These are phyloP conservation scores for Stenichneumon culpator DNA, from an alignment of 2,888 invertebrate genomes.

Conservation along the genomic window DNA sequence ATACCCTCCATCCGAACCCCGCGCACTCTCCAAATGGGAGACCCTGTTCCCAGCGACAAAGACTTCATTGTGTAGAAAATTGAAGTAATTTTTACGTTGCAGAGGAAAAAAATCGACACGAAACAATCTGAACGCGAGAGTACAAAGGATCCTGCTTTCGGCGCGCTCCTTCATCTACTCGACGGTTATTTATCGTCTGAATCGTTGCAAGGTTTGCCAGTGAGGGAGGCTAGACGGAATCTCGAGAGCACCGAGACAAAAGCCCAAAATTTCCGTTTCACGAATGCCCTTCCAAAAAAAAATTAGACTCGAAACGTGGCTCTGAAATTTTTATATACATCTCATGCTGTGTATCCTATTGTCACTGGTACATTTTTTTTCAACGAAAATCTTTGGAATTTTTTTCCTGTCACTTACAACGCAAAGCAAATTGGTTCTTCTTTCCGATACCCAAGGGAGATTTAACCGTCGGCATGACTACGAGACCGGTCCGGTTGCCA, in stretches of 20 bases:
- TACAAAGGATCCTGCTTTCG: background rate
- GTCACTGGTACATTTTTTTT: too few relatives aligned
- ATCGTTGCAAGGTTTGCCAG: background rate
- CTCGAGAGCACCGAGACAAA: background rate
- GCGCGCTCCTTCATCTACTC: constrained; percentile 28
- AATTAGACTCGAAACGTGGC: background rate
- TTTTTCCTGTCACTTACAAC: too few relatives aligned
- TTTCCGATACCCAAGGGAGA: too few relatives aligned
- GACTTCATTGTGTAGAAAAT: constrained; percentile 73
- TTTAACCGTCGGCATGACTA: too few relatives aligned
- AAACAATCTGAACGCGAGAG: constrained; percentile 55
- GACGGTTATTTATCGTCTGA: constrained; percentile 50
- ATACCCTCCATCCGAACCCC: constrained; percentile 23
- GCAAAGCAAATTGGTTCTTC: too few relatives aligned
- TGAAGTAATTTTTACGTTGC: constrained; percentile 72
- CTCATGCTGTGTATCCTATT: too few relatives aligned
- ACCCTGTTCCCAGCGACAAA: constrained; percentile 64
- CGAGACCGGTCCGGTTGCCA: too few relatives aligned
- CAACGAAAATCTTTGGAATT: too few relatives aligned
- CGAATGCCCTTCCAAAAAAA: background rate
- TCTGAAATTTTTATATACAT: background rate
- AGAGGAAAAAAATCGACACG: constrained; percentile 37
- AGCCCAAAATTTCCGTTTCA: background rate
- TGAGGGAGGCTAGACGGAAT: background rate
- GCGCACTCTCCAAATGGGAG: constrained; percentile 47